These are phyloP conservation scores for Schlechtendalia chinensis DNA, from an alignment of 1,140 invertebrate species.

Conservation along the genomic window DNA sequence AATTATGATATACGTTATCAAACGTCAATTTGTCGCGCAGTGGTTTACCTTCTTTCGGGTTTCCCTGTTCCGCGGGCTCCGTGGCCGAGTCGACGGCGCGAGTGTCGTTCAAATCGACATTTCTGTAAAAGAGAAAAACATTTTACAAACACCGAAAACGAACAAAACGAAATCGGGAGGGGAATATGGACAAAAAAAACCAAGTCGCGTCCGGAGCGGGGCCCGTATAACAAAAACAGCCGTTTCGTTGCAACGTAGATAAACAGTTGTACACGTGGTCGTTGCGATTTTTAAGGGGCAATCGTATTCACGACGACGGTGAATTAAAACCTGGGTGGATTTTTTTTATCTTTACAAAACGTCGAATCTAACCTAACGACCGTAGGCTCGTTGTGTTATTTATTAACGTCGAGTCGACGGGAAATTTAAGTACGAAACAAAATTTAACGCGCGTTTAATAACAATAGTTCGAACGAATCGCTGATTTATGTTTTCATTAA, in stretches of 20 bases:
- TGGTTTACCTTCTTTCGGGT: background rate
- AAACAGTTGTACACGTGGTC: constrained; percentile 14
- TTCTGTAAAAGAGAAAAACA: background rate
- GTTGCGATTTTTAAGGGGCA: constrained; percentile 11
- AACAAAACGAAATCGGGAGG: background rate
- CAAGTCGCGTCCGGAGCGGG: too few species aligned
- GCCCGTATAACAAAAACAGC: background rate
- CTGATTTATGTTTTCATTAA: too few species aligned
- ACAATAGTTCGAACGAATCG: too few species aligned
- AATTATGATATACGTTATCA: too few species aligned
- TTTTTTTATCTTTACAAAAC: too few species aligned
- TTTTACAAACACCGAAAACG: background rate
- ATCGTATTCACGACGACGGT: too few species aligned
- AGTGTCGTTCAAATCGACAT: background rate
- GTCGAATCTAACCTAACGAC: too few species aligned
- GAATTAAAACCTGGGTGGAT: too few species aligned
- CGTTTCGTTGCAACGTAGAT: constrained; percentile 13
- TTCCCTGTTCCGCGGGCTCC: background rate
- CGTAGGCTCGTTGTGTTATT: background rate
- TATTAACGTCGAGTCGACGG: too few species aligned
- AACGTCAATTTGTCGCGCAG: too few species aligned
- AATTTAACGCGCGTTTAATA: background rate
- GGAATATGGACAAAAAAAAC: too few species aligned
- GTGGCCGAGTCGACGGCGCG: background rate
- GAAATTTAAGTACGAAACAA: background rate